These are phyloP conservation scores for Andrena cerasifolii DNA, from an alignment of 1,140 invertebrate genomes.

Conservation along the genomic window DNA sequence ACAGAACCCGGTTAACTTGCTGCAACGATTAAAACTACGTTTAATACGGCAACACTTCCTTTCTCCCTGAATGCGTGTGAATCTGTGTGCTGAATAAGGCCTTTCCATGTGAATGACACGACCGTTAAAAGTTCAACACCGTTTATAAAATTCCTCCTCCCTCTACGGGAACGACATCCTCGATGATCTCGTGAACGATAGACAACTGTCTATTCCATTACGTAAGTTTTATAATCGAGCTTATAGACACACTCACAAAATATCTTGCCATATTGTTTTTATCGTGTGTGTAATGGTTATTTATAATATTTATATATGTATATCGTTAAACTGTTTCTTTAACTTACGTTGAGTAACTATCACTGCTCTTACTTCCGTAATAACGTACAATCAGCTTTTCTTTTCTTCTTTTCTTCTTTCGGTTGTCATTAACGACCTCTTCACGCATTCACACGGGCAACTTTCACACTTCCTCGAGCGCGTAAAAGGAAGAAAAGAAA, in stretches of 20 bases:
- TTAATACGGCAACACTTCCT: slow-evolving; percentile 48
- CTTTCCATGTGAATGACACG: slow-evolving; percentile 53
- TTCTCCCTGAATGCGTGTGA: slow-evolving; percentile 43
- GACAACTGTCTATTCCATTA: slow-evolving; percentile 54
- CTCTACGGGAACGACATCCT: slow-evolving; percentile 21
- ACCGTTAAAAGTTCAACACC: slow-evolving; percentile 59
- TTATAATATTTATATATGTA: slow-evolving; percentile 60
- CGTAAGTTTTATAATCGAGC: slow-evolving; percentile 61
- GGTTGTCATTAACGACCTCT: neutral
- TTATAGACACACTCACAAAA: slow-evolving; percentile 73
- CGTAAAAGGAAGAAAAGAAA: slow-evolving; percentile 6
- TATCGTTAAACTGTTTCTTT: slow-evolving; percentile 56
- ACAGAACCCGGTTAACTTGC: slow-evolving; percentile 31
- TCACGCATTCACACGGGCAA: slow-evolving; percentile 13
- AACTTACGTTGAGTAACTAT: slow-evolving; percentile 72
- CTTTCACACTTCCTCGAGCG: slow-evolving; percentile 10
- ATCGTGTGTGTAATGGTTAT: slow-evolving; percentile 68
- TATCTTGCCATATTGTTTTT: slow-evolving; percentile 72
- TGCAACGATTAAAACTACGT: slow-evolving; percentile 41
- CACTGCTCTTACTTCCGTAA: slow-evolving; percentile 72
- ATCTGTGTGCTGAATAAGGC: slow-evolving; percentile 57
- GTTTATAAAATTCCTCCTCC: slow-evolving; percentile 59
- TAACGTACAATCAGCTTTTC: slow-evolving; percentile 47
- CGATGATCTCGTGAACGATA: slow-evolving; percentile 51
- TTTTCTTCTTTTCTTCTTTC: neutral